phyloP scores from a whole-genome alignment of 1,140 invertebrate genomes.

The Asobara japonica region DNA sequence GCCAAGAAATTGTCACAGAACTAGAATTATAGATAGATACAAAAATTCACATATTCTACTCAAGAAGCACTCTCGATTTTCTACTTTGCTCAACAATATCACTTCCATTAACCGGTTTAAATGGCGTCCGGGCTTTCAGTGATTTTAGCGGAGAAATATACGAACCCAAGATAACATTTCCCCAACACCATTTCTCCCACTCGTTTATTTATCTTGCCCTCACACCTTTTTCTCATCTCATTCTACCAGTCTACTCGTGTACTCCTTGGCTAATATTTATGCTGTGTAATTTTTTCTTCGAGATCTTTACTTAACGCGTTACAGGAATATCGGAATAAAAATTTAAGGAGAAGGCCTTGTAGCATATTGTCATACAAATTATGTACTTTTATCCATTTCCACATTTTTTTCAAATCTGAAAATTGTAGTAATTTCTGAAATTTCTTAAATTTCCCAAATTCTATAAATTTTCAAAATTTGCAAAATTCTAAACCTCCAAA shows the following conservation, averaged over 20 bases:
- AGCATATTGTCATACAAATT: no score
- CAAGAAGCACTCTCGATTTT: not conserved
- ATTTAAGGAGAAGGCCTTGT: no score
- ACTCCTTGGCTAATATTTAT: not conserved
- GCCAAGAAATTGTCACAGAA: no score
- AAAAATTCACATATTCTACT: not conserved
- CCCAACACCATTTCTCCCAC: not conserved
- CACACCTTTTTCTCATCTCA: not conserved
- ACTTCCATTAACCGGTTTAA: not conserved
- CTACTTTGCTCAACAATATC: not conserved
- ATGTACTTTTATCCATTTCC: no score
- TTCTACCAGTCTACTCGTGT: not conserved
- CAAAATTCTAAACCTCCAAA: no score
- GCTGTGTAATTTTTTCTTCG: constrained; percentile 4
- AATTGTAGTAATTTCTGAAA: no score
- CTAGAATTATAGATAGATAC: no score
- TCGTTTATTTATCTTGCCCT: constrained; percentile 2
- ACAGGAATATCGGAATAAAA: no score
- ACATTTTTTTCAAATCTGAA: no score
- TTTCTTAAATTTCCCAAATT: no score
- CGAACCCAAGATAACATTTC: not conserved
- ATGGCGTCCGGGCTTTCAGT: constrained; percentile 1
- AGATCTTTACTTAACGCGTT: no score
- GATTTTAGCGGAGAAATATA: constrained; percentile 7
- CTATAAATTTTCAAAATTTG: no score